Percentiles rank a stretch among this genome's conserved stretches.
Conservation (phyloP, 2,113 vertebrate species). For the Candoia aspera region DNA sequence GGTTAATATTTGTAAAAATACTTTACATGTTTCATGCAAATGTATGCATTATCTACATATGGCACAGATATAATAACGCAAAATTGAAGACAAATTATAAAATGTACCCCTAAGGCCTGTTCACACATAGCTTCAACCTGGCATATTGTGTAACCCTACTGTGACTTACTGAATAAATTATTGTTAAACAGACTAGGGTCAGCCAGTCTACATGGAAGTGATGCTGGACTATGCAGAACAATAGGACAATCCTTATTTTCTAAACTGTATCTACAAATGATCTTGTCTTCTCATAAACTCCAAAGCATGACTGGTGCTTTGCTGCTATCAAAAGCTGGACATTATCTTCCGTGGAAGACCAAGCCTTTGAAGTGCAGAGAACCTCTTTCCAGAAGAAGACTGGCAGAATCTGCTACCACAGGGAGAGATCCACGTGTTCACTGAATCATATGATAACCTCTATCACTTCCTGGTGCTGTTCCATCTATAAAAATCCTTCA, state of each 20-base stretch:
- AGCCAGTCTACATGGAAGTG: background rate
- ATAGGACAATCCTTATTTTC: background rate
- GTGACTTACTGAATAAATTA: background rate
- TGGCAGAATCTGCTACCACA: background rate
- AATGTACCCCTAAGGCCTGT: background rate
- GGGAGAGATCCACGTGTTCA: background rate
- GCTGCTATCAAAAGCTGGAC: background rate
- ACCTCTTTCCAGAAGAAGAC: background rate
- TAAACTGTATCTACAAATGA: background rate
- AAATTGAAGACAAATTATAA: background rate
- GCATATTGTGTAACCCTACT: background rate
- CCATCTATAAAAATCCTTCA: background rate
- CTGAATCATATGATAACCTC: background rate
- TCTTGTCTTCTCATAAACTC: background rate
- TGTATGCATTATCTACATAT: background rate
- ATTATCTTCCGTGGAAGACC: background rate
- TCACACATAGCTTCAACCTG: background rate
- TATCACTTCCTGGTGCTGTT: background rate
- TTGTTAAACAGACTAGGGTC: background rate
- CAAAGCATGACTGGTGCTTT: background rate
- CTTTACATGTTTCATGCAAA: background rate
- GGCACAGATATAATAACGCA: background rate
- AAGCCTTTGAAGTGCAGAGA: background rate
- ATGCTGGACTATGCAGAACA: background rate
- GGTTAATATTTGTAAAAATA: background rate